Evolutionary conservation across 2,888 invertebrate genomes (phyloP), one percentile per base, ranked within the genome.

Genomic region (Vesta saturnalis): DNA sequence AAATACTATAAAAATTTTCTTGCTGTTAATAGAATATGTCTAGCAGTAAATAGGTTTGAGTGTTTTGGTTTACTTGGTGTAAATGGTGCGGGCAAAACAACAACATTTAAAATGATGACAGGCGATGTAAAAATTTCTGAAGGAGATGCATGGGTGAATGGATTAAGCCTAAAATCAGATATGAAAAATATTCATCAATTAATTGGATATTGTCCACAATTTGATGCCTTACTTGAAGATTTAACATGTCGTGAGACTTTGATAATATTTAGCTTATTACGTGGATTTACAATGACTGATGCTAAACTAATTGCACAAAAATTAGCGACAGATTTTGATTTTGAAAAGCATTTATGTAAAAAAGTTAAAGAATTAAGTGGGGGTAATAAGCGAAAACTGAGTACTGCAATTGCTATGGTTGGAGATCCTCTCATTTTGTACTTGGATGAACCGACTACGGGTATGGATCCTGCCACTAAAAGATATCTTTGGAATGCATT

Each of bases 81-180:
- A 0, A 95, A 95, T 81, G 95, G 95, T 8, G 94, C 95, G 1
- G 95, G 95, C 0, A 95, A 95, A 83, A 94, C 94, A 0, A 91
- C 92, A 0, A 95, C 96, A 0, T 97, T 97, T 81, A 93, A 93
- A 84, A 94, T 95, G 92, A 85, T 96, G 77, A 95, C 95, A 57
- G 95, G 96, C 0, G 95, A 94, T 79, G 91, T 91, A 77, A 82
- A 84, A 2, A 88, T 93, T 10, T 89, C 91, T 0, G 86, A 86
- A 60, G 94, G 94, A 0, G 88, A 91, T 59, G 93, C 91, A 0
- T 92, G 86, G 83, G 87, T 94, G 10, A 75, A 78, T 21, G 81
- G 82, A 1, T 73, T 77, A n/a, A 82, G 82, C 64, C 76, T 84
- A 14, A 83, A 86, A 71, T 84, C 75, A 0, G 79, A 89, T 43